phyloP scores from a whole-genome alignment of 1,140 invertebrate genomes.

The Saccostrea cuccullata region DNA sequence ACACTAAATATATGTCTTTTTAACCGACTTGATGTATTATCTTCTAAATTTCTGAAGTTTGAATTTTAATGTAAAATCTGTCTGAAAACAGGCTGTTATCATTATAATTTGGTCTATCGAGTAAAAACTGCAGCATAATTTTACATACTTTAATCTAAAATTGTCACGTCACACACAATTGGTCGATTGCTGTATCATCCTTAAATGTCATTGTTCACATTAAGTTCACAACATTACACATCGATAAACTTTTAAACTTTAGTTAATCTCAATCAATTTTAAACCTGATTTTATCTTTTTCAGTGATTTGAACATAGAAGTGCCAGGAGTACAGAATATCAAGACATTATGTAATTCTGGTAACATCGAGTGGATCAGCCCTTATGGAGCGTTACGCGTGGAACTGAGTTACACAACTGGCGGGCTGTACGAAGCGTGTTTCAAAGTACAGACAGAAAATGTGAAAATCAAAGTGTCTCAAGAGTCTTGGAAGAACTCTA shows the following conservation, averaged over 20 bases:
- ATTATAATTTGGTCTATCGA: background rate
- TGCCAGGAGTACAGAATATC: constrained; percentile 38
- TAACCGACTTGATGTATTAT: background rate
- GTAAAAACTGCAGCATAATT: background rate
- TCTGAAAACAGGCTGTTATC: background rate
- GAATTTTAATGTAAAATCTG: background rate
- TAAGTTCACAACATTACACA: background rate
- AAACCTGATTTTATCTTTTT: constrained; percentile 29
- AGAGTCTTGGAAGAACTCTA: constrained; percentile 52
- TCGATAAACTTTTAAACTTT: background rate
- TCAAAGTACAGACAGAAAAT: constrained; percentile 59
- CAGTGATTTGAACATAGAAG: constrained; percentile 45
- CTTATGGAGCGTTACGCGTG: constrained; percentile 63
- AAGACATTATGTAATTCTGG: constrained; percentile 59
- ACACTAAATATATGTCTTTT: background rate
- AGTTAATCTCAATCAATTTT: background rate
- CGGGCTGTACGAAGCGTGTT: constrained; percentile 57
- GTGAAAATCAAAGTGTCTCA: constrained; percentile 62
- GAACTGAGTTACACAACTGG: constrained; percentile 51
- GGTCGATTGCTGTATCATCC: background rate
- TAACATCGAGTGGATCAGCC: constrained; percentile 61
- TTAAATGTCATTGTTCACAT: background rate
- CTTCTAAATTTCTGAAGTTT: background rate
- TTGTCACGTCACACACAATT: background rate
- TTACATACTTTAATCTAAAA: background rate